Evolutionary conservation across 2,888 invertebrate species (phyloP), one percentile per base, ranked within the genome.

Genomic region (Epinotia nisella): DNA sequence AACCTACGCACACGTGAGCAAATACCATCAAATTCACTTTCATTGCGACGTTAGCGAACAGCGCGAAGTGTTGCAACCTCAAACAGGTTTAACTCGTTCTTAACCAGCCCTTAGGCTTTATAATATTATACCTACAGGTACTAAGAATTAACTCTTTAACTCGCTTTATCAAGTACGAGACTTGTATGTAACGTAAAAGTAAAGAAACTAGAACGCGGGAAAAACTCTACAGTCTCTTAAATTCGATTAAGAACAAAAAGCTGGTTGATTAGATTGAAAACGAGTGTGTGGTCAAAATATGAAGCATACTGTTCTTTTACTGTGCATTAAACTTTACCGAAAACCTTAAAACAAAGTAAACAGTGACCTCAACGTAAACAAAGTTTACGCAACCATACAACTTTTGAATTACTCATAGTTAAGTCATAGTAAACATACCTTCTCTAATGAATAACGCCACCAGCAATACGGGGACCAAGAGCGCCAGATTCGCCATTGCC

Each of bases 381-480:
- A 58, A 55, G 55, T 74, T 76, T 60, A 66, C 41, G 61, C 55
- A 53, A 70, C 58, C 45, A 24, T 60, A 9, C 45, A 65, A 64
- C 65, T 66, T 66, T 55, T 10, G 10, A 41, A 66, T 55, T 56
- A 56, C 55, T 55, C 41, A 41, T 59, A 68, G 51, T 29, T 61
- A 60, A 67, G 5, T 51, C n/a, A 58, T 68, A 75, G 71, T 69
- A 74, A 70, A 84, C 92, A 87, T 77, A 93, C 93, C 92, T 77
- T 90, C 83, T 81, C 85, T 85, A 24, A 91, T 85, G 76, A 91
- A 90, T 71, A 90, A 77, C 51, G 90, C 91, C 66, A 92, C 78
- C 67, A 93, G 80, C n/a, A 93, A 83, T 71, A 91, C 86, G 49
- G 93, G 88, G 80, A 92, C 90, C 74, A 92, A 78, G 59, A 91